Evolutionary conservation across 2,888 invertebrate species (phyloP).

Genomic region (Salticus scenicus): DNA sequence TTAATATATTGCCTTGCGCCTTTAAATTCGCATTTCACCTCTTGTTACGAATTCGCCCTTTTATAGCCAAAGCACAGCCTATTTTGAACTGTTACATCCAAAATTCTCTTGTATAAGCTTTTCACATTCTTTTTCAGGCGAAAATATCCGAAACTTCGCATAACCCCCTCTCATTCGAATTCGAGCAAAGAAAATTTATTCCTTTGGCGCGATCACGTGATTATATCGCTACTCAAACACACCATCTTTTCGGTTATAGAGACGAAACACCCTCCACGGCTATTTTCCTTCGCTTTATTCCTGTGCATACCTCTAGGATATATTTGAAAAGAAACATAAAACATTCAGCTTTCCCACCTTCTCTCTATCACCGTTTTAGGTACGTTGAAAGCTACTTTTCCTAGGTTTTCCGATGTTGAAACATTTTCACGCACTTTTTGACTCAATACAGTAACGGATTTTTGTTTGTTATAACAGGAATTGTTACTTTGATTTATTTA

Average conservation of each 20-base stretch:
- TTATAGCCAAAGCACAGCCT: neutral
- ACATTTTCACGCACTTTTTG: neutral
- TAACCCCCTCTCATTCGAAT: neutral
- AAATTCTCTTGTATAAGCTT: neutral
- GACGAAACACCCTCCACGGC: constrained; percentile 1
- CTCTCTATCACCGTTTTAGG: neutral
- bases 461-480: too few relatives aligned
- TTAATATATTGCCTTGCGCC: neutral
- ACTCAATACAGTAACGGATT: neutral
- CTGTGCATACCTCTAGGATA: constrained; percentile 55
- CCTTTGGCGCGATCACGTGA: constrained; percentile 47
- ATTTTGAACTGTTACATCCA: neutral
- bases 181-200: constrained; percentile 40
- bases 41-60: neutral
- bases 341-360: constrained; percentile 39
- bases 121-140: neutral
- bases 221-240: constrained; percentile 51
- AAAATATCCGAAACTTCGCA: neutral
- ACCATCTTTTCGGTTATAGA: constrained; percentile 31
- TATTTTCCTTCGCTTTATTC: constrained; percentile 56
- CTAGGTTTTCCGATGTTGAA: neutral
- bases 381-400: neutral
- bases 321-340: constrained; percentile 60
- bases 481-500: too few relatives aligned
- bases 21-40: neutral